Percentiles rank a stretch among this genome's conserved stretches.
phyloP scores from a whole-genome alignment of 2,888 invertebrate genomes.

The Monochamus alternatus region DNA sequence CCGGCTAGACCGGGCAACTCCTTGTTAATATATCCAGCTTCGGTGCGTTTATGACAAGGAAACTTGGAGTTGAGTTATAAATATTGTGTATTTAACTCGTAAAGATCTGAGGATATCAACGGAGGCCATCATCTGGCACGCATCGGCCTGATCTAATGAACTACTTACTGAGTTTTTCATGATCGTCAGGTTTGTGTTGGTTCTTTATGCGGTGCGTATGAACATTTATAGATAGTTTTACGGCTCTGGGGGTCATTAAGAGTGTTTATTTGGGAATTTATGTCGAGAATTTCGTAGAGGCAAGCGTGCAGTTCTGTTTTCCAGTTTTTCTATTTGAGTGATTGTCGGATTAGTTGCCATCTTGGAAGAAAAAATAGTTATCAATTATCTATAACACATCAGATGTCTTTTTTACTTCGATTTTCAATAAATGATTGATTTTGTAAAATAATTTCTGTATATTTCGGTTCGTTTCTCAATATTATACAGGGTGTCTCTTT shows the following conservation, averaged over 20 bases:
- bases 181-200: conserved; percentile 18
- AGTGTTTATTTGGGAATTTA: neutral
- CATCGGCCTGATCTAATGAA: conserved; percentile 39
- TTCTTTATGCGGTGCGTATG: neutral
- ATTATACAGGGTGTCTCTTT: too few relatives aligned
- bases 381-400: too few relatives aligned
- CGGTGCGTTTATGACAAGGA: conserved; percentile 43
- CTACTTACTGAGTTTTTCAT: conserved; percentile 24
- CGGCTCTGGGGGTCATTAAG: neutral
- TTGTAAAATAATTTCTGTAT: too few relatives aligned
- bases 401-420: too few relatives aligned
- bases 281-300: too few relatives aligned
- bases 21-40: conserved; percentile 15
- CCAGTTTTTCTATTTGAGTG: too few relatives aligned
- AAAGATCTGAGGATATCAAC: conserved; percentile 45
- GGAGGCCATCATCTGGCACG: conserved; percentile 36
- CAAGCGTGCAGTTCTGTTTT: too few relatives aligned
- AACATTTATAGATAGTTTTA: neutral
- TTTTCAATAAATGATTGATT: too few relatives aligned
- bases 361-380: too few relatives aligned
- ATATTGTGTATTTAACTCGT: conserved; percentile 45
- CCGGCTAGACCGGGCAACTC: conserved; percentile 41
- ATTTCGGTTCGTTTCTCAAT: too few relatives aligned
- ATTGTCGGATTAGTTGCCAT: too few relatives aligned
- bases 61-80: conserved; percentile 39